Evolutionary conservation across 1,140 invertebrate genomes (phyloP), one percentile per base, ranked within the genome.

Genomic region (Hormaphis cornu): DNA sequence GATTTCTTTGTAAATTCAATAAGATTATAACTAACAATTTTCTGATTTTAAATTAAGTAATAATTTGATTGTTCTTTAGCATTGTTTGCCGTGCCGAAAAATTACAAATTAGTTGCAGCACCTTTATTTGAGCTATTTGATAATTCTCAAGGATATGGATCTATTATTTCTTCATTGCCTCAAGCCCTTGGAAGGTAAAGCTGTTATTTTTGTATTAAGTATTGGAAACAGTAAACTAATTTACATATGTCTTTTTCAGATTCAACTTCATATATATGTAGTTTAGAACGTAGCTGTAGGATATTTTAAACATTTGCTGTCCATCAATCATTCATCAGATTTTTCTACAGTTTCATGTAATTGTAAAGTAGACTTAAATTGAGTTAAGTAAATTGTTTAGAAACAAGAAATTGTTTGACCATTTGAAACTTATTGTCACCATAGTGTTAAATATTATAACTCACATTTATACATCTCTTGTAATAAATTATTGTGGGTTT

Each of bases 61-160:
- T 40, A 66, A 72, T 74, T 74, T 74, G 73, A 75, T 78, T 77
- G 75, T 75, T 76, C 80, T 84, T 72, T 79, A 88, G 97, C 97
- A 61, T 80, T 97, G 69, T 99, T 99, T 82, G 96, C 96, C 58
- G 97, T 99, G 50, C 97, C 97, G 5, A 96, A 98, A 80, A 99
- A 99, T 80, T 99, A 99, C 81, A 99, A 99, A 79, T 81, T 99
- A 75, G 97, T 99, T n/a, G 97, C 97, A 9, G 97, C 97, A 33
- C 97, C 97, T 2, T 80, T 99, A 20, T 99, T 99, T 82, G 97
- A 99, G 79, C 80, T 99, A 18, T 99, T 98, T 78, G 97, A 99
- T 78, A 99, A 99, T 81, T 90, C 97, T 9, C 93, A 97, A 81
- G 96, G 96, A 30, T 99, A 99, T 81, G 97, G 97, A 72, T 96